Conservation (phyloP, 2,797 vertebrate species). For the Trachurus trachurus region DNA sequence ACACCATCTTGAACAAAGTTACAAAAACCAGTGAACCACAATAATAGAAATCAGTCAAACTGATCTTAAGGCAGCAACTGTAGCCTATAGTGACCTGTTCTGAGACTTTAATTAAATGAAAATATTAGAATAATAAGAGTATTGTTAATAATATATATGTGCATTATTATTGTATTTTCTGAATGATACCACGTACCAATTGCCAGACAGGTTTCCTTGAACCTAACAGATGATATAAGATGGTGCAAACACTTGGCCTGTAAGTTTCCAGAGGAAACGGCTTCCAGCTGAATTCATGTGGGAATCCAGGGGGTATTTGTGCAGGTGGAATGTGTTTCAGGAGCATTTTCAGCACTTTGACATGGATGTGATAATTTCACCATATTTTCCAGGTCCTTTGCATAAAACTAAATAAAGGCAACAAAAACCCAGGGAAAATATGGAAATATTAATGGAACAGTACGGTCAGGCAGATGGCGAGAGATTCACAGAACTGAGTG, state of each 20-base stretch:
- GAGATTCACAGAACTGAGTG: not conserved
- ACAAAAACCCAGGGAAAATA: not conserved
- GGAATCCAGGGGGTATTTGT: not conserved
- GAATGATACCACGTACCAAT: not conserved
- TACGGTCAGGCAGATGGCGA: too few relatives aligned
- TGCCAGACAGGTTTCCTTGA: not conserved
- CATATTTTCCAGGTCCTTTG: not conserved
- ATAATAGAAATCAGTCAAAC: not conserved
- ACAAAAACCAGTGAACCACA: conserved; percentile 11
- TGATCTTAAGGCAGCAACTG: not conserved
- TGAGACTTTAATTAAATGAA: too few relatives aligned
- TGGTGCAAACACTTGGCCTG: not conserved
- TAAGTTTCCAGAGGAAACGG: not conserved
- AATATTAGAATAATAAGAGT: not conserved
- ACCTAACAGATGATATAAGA: not conserved
- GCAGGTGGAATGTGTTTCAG: not conserved
- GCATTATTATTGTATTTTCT: not conserved
- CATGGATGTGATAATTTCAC: not conserved
- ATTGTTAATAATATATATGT: too few relatives aligned
- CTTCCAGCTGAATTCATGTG: not conserved
- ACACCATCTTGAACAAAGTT: not conserved
- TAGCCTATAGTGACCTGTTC: not conserved
- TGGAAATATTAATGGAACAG: not conserved
- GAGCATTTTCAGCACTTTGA: not conserved
- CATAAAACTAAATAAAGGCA: not conserved